Evolutionary conservation across 53 echinoderm and acorn worm genomes (phyloP).

Genomic region (Apostichopus leukothele): DNA sequence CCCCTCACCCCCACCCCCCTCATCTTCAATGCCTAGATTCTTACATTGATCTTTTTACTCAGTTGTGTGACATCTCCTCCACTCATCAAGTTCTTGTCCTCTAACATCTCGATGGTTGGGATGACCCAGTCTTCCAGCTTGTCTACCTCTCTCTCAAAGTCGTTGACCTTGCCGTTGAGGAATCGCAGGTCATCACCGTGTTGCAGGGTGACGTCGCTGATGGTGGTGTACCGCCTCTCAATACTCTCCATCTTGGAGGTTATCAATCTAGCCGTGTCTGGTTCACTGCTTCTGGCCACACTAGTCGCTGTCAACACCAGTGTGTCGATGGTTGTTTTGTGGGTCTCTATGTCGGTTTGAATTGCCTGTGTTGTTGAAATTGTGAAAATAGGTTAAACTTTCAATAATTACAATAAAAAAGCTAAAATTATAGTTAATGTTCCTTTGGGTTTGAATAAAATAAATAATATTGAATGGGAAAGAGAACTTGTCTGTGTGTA

Average conservation of each 20-base stretch:
- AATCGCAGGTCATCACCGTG: constrained; percentile 78
- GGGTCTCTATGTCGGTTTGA: constrained; percentile 91
- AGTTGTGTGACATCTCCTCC: constrained; percentile 92
- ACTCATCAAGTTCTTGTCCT: constrained; percentile 79
- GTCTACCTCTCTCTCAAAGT: constrained; percentile 95
- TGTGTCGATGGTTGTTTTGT: constrained; percentile 85
- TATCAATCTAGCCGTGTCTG: constrained; percentile 75
- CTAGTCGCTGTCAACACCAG: constrained; percentile 72
- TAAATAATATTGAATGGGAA: no score
- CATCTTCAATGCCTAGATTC: not conserved
- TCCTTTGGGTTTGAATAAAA: no score
- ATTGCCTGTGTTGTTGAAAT: constrained; percentile 64
- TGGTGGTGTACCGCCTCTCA: constrained; percentile 64
- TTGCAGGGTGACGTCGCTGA: constrained; percentile 62
- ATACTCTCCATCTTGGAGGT: constrained; percentile 85
- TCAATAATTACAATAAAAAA: not conserved
- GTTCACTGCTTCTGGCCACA: constrained; percentile 82
- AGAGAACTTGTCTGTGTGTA: no score
- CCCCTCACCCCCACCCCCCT: not conserved
- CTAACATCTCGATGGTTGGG: constrained; percentile 79
- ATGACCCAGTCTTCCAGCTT: constrained; percentile 93
- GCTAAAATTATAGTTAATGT: no score
- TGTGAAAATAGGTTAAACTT: not conserved
- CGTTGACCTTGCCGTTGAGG: constrained; percentile 69
- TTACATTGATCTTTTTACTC: constrained; percentile 88